Percentiles rank a stretch among this genome's conserved stretches.
Evolutionary conservation across 1,140 invertebrate genomes (phyloP).

Genomic region (Daktulosphaira vitifoliae): DNA sequence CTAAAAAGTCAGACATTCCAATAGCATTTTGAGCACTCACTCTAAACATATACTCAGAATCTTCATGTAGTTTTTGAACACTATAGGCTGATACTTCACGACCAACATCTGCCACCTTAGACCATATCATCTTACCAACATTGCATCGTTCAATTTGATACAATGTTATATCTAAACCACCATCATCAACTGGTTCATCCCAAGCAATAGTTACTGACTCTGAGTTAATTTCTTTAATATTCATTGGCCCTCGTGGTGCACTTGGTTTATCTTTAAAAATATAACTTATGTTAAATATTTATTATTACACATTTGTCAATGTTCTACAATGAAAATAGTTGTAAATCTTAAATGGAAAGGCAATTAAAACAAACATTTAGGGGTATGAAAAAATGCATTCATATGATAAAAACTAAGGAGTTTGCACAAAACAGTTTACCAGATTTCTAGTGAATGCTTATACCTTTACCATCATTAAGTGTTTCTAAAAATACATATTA

Average conservation of each 20-base stretch:
- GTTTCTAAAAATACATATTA: conserved; percentile 25
- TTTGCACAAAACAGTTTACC: conserved; percentile 16
- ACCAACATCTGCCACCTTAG: conserved; percentile 66
- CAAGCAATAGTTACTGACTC: conserved; percentile 66
- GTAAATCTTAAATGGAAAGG: not conserved
- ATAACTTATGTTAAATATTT: not conserved
- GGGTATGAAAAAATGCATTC: not conserved
- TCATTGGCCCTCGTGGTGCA: conserved; percentile 66
- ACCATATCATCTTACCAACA: conserved; percentile 57
- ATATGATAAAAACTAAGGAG: not conserved
- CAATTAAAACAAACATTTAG: not conserved
- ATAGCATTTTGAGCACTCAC: conserved; percentile 73
- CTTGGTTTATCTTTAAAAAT: conserved; percentile 63
- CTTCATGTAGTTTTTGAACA: conserved; percentile 66
- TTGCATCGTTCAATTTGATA: conserved; percentile 77
- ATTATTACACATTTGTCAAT: not conserved
- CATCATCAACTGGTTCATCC: conserved; percentile 71
- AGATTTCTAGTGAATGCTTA: not conserved
- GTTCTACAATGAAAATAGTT: too few relatives aligned
- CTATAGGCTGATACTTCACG: conserved; percentile 60
- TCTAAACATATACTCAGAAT: conserved; percentile 74
- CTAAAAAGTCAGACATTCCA: conserved; percentile 63
- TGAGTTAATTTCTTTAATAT: conserved; percentile 62
- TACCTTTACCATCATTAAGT: not conserved
- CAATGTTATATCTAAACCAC: conserved; percentile 65